Evolutionary conservation across 2,888 invertebrate species (phyloP).

Genomic region (Chrysotoxum bicinctum): DNA sequence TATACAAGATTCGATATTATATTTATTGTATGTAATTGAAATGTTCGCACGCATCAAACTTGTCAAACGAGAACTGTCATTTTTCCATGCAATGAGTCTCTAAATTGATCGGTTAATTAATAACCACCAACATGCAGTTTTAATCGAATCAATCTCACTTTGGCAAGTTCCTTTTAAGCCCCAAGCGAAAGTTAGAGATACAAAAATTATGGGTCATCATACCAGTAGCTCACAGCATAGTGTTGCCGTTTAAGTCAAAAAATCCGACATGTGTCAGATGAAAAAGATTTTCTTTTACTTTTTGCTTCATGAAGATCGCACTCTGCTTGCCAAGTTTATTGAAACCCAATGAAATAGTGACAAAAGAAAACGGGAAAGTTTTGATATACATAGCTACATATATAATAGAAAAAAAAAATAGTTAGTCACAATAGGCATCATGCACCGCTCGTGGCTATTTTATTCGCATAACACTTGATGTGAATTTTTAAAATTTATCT

Average conservation of each 20-base stretch:
- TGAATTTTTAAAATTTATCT: slow-evolving; percentile 58
- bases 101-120: slow-evolving; percentile 34
- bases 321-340: slow-evolving; percentile 6
- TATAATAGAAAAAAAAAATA: slow-evolving; percentile 9
- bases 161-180: slow-evolving; percentile 36
- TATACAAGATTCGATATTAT: not conserved
- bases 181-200: slow-evolving; percentile 63
- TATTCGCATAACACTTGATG: slow-evolving; percentile 47
- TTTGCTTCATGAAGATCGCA: slow-evolving; percentile 32
- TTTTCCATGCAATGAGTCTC: not conserved
- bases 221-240: slow-evolving; percentile 39
- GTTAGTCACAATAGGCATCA: slow-evolving; percentile 15
- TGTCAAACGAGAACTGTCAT: slow-evolving; percentile 29
- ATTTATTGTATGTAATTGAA: not conserved
- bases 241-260: slow-evolving; percentile 24
- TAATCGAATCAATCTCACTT: slow-evolving; percentile 37
- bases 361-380: slow-evolving; percentile 59
- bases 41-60: not conserved
- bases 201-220: slow-evolving; percentile 56
- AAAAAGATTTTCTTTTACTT: slow-evolving; percentile 34
- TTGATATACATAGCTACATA: not conserved
- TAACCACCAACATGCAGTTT: slow-evolving; percentile 12
- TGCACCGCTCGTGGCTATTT: slow-evolving; percentile 12
- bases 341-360: slow-evolving; percentile 13
- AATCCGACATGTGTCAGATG: slow-evolving; percentile 43